Evolutionary conservation across 2,797 vertebrate species (phyloP), one percentile per base, ranked within the genome.

Genomic region (Labeo calbasu): DNA sequence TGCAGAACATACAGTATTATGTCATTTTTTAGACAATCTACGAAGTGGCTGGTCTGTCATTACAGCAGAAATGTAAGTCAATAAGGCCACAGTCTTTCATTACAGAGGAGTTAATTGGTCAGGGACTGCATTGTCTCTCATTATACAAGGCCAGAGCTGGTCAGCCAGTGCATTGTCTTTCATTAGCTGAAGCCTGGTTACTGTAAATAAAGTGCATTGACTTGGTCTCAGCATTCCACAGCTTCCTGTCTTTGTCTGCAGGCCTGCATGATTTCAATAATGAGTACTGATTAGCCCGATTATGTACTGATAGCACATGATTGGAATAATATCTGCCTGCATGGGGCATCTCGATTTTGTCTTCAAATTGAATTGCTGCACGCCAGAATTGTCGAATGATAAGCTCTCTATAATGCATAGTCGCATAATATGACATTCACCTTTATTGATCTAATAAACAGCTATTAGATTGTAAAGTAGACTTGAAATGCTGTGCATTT

Each of bases 101-200:
- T 85, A 81, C 15, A 1, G 15, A 43, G 55, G 65, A 40, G 28
- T 15, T 77, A 68, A 75, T 78, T 72, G 82, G 78, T 78, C 79
- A 73, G 59, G 55, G 25, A 72, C 50, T 57, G 50, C 61, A 57
- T 48, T 51, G 80, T 71, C 51, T 85, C 48, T 86, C 69, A 79
- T 85, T 81, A 75, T 73, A 23, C 17, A 59, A 80, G 80, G 36
- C 63, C 12, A 55, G 79, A 79, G 82, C 65, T 81, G 83, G 83
- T 80, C 77, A 85, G 80, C n/a, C 12, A 40, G 43, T 68, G 57
- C 53, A 87, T 85, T 87, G 87, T 83, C 77, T 85, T 83, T 85
- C 43, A 77, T 83, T 81, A 76, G 51, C 55, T 46, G 48, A 66
- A 63, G 32, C 32, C 65, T 66, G 79, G 40, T 63, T 80, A 73